A percentile compares a stretch with the other conserved stretches of the same genome.
Conservation (phyloP, 2,888 invertebrate species). For the Leucozona laternaria region DNA sequence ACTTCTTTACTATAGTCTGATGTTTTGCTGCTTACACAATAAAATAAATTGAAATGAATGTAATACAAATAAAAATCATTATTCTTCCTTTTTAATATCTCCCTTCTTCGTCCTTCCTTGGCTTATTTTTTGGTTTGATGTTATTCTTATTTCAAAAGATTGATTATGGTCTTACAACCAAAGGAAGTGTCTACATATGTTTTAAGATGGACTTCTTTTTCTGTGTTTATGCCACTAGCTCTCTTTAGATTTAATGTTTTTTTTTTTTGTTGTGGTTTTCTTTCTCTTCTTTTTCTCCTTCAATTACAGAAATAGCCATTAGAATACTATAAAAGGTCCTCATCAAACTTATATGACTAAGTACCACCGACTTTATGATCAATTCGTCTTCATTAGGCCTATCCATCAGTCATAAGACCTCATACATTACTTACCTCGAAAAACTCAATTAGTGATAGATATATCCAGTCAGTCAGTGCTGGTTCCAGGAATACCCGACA, state of each 20-base stretch:
- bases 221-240: background rate
- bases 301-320: slow-evolving; percentile 27
- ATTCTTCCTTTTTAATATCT: slow-evolving; percentile 14
- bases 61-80: slow-evolving; percentile 57
- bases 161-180: slow-evolving; percentile 41
- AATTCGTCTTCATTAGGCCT: slow-evolving; percentile 60
- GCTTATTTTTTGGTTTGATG: background rate
- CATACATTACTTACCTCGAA: slow-evolving; percentile 57
- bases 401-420: slow-evolving; percentile 23
- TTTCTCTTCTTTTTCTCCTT: background rate
- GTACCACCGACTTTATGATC: slow-evolving; percentile 46
- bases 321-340: slow-evolving; percentile 16
- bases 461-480: slow-evolving; percentile 14
- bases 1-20: background rate
- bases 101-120: background rate
- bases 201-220: slow-evolving; percentile 34
- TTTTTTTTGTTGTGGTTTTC: background rate
- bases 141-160: slow-evolving; percentile 28
- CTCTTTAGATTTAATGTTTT: background rate
- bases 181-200: slow-evolving; percentile 53
- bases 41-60: slow-evolving; percentile 57
- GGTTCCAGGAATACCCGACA: slow-evolving; percentile 5
- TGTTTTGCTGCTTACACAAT: background rate
- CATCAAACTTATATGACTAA: slow-evolving; percentile 29
- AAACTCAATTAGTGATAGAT: slow-evolving; percentile 65